Evolutionary conservation across 2,113 vertebrate species (phyloP).

Genomic region (Aepyceros melampus): DNA sequence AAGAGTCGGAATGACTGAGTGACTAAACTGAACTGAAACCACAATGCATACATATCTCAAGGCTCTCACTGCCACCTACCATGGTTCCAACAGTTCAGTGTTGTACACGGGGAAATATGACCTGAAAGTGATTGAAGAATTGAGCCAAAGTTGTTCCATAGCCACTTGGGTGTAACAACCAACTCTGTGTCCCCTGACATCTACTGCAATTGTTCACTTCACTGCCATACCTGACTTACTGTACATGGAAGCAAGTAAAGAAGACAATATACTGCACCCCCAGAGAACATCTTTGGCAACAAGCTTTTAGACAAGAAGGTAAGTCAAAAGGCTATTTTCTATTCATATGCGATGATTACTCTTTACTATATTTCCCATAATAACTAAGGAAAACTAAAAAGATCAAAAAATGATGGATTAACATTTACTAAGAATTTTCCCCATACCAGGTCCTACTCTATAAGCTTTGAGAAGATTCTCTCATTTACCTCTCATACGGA

Average conservation of each 20-base stretch:
- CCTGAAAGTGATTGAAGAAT: neutral
- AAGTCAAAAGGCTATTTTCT: neutral
- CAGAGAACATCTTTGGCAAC: neutral
- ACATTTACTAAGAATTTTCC: neutral
- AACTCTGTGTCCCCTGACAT: neutral
- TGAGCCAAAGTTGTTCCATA: neutral
- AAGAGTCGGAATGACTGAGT: too few species aligned
- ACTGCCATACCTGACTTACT: neutral
- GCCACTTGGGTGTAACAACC: neutral
- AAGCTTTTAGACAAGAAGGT: neutral
- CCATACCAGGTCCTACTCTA: neutral
- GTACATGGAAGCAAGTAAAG: neutral
- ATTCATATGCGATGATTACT: neutral
- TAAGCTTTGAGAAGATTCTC: neutral
- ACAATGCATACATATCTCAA: neutral
- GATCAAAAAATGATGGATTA: neutral
- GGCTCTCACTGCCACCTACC: neutral
- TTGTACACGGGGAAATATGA: neutral
- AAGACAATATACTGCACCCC: neutral
- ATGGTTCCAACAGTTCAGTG: neutral
- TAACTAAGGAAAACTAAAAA: constrained; percentile 3
- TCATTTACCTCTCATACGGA: neutral
- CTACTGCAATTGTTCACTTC: neutral
- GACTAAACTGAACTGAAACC: too few species aligned
- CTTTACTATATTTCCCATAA: neutral